Evolutionary conservation across 2,888 invertebrate genomes (phyloP), one percentile per base, ranked within the genome.

Genomic region (Meloe dianella): DNA sequence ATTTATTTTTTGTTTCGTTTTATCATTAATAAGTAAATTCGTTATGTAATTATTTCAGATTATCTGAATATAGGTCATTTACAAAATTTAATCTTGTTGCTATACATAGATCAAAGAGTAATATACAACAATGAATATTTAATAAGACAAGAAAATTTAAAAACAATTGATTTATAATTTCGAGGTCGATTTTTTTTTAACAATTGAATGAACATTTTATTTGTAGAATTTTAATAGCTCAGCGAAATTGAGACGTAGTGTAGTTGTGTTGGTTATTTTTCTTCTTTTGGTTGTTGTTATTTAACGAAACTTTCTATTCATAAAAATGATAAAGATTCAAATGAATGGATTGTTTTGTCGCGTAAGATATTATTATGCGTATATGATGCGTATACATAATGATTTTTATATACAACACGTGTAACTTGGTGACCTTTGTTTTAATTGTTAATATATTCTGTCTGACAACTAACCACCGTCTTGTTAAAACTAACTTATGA

Each of bases 361-460:
- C n/a, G n/a, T 17, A 17, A 12, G 12, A 5, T 14, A 10, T n/a
- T 38, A 47, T 47, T 20, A 47, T 47, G 47, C 47, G 47, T 47
- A n/a, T n/a, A 47, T 22, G 20, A 20, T 47, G 47, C 20, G 47
- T 47, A 41, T 6, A n/a, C 41, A 5, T 41, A 41, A 41, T 41
- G 47, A 47, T 2, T 20, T 47, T 47, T 47, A 9, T 47, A 47
- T 8, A 47, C 4, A 29, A 22, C 60, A 60, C 60, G 60, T 60
- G 60, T 60, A 47, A 47, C 20, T 47, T 54, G 29, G 51, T 60
- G 65, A 66, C 67, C 69, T 69, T 68, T 57, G 32, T 54, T 63
- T 69, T 69, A 69, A 69, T 69, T 69, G 66, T 66, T 69, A 69
- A 69, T 69, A 69, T 69, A 69, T 69, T 66, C 69, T n/a, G 69